A percentile compares a stretch with the other conserved stretches of the same genome.
Conservation (phyloP, 1,140 invertebrate species). For the Tachypleus tridentatus region DNA sequence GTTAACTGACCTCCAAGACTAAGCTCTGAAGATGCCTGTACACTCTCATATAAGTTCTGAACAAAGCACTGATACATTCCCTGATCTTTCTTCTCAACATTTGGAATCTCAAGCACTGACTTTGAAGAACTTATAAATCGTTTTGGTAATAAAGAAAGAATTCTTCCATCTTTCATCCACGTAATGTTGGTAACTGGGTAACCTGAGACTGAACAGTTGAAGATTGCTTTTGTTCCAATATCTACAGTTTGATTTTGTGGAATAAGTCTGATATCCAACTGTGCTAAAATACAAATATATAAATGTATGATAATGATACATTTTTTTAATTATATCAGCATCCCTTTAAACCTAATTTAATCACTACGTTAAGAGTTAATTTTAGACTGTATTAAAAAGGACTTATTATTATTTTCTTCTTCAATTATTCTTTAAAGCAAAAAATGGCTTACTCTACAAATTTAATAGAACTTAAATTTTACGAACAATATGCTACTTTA, state of each 20-base stretch:
- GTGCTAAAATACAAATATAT: conserved; percentile 22
- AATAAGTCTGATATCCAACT: conserved; percentile 29
- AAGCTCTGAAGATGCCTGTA: conserved; percentile 33
- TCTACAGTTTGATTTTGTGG: conserved; percentile 57
- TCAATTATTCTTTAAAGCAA: too few relatives aligned
- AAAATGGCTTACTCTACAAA: too few relatives aligned
- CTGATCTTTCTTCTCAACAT: conserved; percentile 31
- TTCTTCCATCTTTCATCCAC: conserved; percentile 58
- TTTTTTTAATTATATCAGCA: too few relatives aligned
- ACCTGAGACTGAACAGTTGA: conserved; percentile 71
- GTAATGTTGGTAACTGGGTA: conserved; percentile 56
- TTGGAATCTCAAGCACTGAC: conserved; percentile 39
- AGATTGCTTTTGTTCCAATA: conserved; percentile 60
- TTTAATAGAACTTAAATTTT: too few relatives aligned
- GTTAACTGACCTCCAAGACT: conserved; percentile 32
- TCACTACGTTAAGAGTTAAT: too few relatives aligned
- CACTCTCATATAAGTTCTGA: conserved; percentile 30
- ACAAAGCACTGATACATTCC: conserved; percentile 41
- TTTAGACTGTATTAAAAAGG: too few relatives aligned
- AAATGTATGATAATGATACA: neutral
- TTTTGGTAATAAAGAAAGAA: conserved; percentile 7
- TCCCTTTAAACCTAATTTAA: too few relatives aligned
- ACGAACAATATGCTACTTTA: too few relatives aligned
- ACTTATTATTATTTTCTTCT: too few relatives aligned
- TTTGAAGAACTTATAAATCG: conserved; percentile 19